Evolutionary conservation across 2,888 invertebrate species (phyloP), one percentile per base, ranked within the genome.

Genomic region (Criorhina ranunculi): DNA sequence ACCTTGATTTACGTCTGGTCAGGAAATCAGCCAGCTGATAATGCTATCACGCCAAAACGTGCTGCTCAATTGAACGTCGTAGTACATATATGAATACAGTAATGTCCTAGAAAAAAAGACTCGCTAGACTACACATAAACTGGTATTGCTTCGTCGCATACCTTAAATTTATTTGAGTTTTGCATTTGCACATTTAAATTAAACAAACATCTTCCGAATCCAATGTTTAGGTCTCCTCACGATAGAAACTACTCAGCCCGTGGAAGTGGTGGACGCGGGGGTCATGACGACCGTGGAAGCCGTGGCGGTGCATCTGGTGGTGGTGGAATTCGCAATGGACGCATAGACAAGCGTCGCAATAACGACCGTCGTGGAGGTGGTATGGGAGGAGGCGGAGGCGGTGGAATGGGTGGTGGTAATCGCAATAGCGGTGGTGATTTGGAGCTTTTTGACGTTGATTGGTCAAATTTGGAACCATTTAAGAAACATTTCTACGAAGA

Each of bases 321-420:
- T 95, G 91, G 88, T 81, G 88, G 88, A n/a, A 87, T 90, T 33
- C 88, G 88, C 62, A 88, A 88, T 33, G 88, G 89, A 24, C 93
- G 96, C 66, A 96, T 96, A 90, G 92, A 96, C 69, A 96, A 96
- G 90, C 93, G 73, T 35, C 67, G 75, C 17, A 73, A 44, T n/a
- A 70, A 55, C 31, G 75, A 80, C 29, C 75, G 75, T 75, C 80
- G 73, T 33, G 87, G 96, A 77, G 97, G 97, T 46, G 98, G 98
- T 89, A 98, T 98, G 98, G 97, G 97, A 96, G 98, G 15, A 98
- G 98, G 97, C 96, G 98, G 15, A 98, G 98, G 9, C 98, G 98
- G 98, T 97, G 93, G 93, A 98, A 15, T 98, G 97, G 91, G 98
- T 97, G 93, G 98, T 96, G 46, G 96, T 96, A 90, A 95, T 95